Evolutionary conservation across 2,888 invertebrate genomes (phyloP).

Genomic region (Drosophila lutescens): DNA sequence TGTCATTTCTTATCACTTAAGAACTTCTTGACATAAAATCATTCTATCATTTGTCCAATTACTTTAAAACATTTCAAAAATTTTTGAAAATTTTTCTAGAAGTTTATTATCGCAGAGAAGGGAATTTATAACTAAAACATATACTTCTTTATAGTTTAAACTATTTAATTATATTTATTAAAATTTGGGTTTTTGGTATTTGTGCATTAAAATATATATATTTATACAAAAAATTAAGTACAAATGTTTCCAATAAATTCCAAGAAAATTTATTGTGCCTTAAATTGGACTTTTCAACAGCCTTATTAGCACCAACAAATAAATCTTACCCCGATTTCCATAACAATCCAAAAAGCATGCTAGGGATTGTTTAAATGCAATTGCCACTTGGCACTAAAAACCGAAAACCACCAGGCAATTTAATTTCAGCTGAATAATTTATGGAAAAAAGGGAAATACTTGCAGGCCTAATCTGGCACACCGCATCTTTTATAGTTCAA

Average conservation of each 20-base stretch:
- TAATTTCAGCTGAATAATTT: constrained; percentile 17
- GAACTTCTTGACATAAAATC: neutral
- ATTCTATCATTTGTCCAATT: neutral
- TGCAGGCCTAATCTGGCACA: constrained; percentile 20
- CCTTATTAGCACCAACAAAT: neutral
- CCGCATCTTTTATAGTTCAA: constrained; percentile 33
- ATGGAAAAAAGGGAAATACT: neutral
- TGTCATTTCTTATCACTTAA: neutral
- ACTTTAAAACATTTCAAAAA: neutral
- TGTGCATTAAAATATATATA: too few species aligned
- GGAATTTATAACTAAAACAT: too few species aligned
- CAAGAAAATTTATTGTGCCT: neutral
- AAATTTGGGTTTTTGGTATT: too few species aligned
- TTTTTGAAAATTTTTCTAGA: too few species aligned
- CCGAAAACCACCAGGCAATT: constrained; percentile 12
- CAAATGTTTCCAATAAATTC: neutral
- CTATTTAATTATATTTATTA: too few species aligned
- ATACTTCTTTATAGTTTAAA: too few species aligned
- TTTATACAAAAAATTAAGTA: too few species aligned
- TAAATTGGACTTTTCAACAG: neutral
- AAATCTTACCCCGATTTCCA: neutral
- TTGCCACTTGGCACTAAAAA: neutral
- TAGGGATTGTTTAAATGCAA: neutral
- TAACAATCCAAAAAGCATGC: constrained; percentile 24
- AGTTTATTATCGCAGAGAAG: too few species aligned